Conservation (phyloP, 2,797 vertebrate species). For the Liparis tanakae region DNA sequence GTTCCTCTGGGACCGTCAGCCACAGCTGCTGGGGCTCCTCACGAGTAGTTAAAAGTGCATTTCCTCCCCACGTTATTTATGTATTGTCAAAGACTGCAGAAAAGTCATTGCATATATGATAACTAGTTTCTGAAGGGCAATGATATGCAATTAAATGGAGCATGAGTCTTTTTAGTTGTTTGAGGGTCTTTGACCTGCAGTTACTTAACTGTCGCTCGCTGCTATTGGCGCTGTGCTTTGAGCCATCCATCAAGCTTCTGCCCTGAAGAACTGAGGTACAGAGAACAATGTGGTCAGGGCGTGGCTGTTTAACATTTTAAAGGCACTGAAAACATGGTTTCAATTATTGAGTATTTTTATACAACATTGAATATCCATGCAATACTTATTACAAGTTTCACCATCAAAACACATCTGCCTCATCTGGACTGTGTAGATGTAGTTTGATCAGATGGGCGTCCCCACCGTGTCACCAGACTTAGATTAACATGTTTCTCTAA, state of each 20-base stretch:
- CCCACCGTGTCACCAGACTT: neutral
- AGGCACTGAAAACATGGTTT: neutral
- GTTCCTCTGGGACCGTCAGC: constrained; percentile 4
- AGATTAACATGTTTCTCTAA: neutral
- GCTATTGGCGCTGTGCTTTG: constrained; percentile 16
- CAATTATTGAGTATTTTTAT: neutral
- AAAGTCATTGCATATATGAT: constrained; percentile 14
- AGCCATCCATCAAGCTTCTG: constrained; percentile 11
- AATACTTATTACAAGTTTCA: neutral
- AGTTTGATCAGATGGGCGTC: constrained; percentile 1
- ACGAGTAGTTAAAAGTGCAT: constrained; percentile 38
- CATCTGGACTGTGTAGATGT: neutral
- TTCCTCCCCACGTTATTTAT: constrained; percentile 8
- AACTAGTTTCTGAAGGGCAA: constrained; percentile 48
- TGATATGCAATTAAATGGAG: constrained; percentile 26
- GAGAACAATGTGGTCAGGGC: constrained; percentile 11
- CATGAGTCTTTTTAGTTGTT: constrained; percentile 15
- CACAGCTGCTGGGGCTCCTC: constrained; percentile 42
- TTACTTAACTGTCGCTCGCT: neutral
- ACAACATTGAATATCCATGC: neutral
- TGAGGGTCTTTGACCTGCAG: constrained; percentile 4
- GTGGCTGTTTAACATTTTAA: constrained; percentile 2
- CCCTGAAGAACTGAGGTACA: neutral
- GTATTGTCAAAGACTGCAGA: constrained; percentile 18
- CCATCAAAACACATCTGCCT: neutral